A percentile compares a stretch with the other conserved stretches of the same genome.
These are phyloP conservation scores for Takifugu bimaculatus DNA, from an alignment of 2,113 vertebrate species.

Conservation along the genomic window DNA sequence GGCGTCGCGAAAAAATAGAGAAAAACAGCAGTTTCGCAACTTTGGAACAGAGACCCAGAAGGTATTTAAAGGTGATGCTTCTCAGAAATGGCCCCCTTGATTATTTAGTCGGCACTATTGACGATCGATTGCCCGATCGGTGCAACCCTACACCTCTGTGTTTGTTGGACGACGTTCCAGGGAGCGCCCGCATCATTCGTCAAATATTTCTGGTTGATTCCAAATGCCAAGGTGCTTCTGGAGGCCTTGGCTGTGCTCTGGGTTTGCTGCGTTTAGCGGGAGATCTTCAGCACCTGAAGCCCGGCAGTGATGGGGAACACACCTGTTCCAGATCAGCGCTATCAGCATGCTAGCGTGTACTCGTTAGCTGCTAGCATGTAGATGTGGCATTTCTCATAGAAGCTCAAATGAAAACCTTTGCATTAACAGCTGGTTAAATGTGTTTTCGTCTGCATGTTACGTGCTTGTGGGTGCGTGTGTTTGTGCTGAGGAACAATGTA, in stretches of 20 bases:
- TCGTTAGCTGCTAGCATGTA: background rate
- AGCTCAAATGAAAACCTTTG: too few relatives aligned
- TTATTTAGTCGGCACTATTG: too few relatives aligned
- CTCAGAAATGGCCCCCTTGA: too few relatives aligned
- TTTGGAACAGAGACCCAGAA: background rate
- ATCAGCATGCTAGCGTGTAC: background rate
- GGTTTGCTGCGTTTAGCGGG: background rate
- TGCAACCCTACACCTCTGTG: too few relatives aligned
- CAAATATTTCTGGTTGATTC: background rate
- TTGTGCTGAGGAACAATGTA: conserved; percentile 35
- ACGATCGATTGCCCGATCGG: too few relatives aligned
- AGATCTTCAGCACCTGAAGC: background rate
- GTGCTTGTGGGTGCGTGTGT: too few relatives aligned
- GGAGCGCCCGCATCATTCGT: too few relatives aligned
- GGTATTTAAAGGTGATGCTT: too few relatives aligned
- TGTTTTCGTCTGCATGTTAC: conserved; percentile 29
- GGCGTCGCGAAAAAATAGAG: conserved; percentile 17
- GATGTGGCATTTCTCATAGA: background rate
- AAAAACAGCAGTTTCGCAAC: conserved; percentile 43
- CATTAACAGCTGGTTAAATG: background rate
- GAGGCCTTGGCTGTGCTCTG: background rate
- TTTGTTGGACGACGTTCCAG: background rate
- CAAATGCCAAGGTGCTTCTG: background rate
- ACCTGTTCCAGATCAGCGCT: background rate
- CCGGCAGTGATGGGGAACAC: background rate